phyloP scores from a whole-genome alignment of 2,888 invertebrate genomes.

The Parnassius glacialis region DNA sequence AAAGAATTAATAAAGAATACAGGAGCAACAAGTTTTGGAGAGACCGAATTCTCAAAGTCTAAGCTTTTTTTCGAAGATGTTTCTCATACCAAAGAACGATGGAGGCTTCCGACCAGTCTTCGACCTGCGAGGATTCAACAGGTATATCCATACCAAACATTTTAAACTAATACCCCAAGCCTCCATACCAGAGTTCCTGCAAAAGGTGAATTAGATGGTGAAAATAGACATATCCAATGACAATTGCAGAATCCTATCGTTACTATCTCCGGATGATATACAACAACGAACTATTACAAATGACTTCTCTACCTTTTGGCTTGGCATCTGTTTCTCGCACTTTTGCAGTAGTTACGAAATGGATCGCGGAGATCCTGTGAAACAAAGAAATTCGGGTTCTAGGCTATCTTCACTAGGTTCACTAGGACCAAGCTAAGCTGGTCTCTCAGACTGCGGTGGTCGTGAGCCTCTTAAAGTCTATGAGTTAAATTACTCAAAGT shows the following conservation, averaged over 20 bases:
- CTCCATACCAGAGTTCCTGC: slow-evolving; percentile 2
- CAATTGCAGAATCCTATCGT: slow-evolving; percentile 6
- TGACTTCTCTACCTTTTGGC: slow-evolving; percentile 32
- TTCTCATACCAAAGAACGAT: too few relatives aligned
- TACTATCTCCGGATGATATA: too few relatives aligned
- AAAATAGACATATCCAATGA: slow-evolving; percentile 22
- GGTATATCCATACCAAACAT: slow-evolving; percentile 10
- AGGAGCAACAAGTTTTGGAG: background rate
- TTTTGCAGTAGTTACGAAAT: too few relatives aligned
- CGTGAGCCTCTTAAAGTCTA: background rate
- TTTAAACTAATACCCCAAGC: slow-evolving; percentile 26
- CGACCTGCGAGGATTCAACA: slow-evolving; percentile 31
- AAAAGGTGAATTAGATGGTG: slow-evolving; percentile 24
- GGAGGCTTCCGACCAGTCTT: too few relatives aligned
- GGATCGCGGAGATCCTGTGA: too few relatives aligned
- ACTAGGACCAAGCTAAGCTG: slow-evolving; percentile 3
- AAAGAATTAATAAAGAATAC: background rate
- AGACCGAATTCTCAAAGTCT: background rate
- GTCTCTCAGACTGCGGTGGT: background rate
- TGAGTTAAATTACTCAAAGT: slow-evolving; percentile 30
- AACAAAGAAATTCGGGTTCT: too few relatives aligned
- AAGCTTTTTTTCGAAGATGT: background rate
- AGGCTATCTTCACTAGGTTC: slow-evolving; percentile 34
- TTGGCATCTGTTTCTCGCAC: too few relatives aligned
- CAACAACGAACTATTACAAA: background rate